Conservation (phyloP, 2,888 invertebrate species). For the Lissonota sp. region DNA sequence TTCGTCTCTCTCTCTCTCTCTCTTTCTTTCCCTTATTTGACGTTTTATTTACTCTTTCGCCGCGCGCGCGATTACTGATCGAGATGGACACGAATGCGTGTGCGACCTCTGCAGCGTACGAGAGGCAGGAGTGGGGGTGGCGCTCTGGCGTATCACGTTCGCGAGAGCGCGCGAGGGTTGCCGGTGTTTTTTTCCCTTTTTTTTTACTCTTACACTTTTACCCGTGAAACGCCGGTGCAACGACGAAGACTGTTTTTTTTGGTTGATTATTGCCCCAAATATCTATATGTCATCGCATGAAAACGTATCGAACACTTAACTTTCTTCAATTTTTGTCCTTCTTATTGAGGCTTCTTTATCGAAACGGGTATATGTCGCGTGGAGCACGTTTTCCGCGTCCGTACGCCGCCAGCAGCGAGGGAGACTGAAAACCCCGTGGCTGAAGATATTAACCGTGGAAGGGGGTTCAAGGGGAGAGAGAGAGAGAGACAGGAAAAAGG, state of each 20-base stretch:
- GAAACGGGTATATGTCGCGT: neutral
- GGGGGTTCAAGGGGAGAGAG: slow-evolving; percentile 18
- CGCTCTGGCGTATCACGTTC: neutral
- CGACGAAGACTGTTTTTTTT: neutral
- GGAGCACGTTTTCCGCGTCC: slow-evolving; percentile 70
- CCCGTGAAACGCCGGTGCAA: neutral
- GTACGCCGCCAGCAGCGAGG: slow-evolving; percentile 81
- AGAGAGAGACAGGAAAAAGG: slow-evolving; percentile 29
- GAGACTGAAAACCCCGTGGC: slow-evolving; percentile 73
- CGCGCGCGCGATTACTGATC: too few species aligned
- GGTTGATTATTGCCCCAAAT: too few species aligned
- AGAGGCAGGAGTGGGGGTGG: neutral
- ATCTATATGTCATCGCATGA: too few species aligned
- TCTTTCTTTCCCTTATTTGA: too few species aligned
- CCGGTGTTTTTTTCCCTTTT: neutral
- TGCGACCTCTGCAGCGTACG: neutral
- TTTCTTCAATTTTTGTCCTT: too few species aligned
- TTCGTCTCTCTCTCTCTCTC: too few species aligned
- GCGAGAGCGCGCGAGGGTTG: neutral
- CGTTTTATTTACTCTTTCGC: too few species aligned
- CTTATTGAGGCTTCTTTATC: too few species aligned
- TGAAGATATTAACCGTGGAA: neutral
- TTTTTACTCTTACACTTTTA: neutral
- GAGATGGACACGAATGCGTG: neutral
- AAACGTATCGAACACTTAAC: too few species aligned